phyloP scores from a whole-genome alignment of 2,797 vertebrate genomes.

The Tenualosa ilisha region DNA sequence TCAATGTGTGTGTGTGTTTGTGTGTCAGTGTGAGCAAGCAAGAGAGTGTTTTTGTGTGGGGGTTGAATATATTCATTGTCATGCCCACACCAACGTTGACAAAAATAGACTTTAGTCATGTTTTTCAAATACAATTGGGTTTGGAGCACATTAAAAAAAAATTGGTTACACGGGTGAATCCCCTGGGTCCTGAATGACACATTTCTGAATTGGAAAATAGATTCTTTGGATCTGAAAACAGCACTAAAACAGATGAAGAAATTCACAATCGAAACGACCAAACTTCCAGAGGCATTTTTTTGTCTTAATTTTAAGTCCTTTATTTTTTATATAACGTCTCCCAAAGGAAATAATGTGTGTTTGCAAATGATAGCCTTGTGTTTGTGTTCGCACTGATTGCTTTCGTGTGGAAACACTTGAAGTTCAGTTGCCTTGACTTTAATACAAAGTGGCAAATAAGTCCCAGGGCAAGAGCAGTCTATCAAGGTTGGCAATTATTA shows the following conservation, averaged over 20 bases:
- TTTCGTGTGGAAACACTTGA: not conserved
- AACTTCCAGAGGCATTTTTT: too few species aligned
- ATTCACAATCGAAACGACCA: too few species aligned
- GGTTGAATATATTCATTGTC: conserved; percentile 17
- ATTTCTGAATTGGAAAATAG: not conserved
- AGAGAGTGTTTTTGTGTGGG: conserved; percentile 5
- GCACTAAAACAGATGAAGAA: not conserved
- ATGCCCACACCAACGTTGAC: not conserved
- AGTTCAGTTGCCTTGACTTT: not conserved
- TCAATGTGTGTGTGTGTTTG: conserved; percentile 24
- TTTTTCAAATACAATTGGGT: conserved; percentile 8
- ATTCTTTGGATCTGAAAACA: not conserved
- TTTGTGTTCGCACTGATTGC: not conserved
- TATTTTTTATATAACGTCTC: not conserved
- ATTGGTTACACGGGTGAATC: not conserved
- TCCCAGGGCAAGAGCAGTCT: not conserved
- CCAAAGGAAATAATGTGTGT: not conserved
- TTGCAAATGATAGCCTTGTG: not conserved
- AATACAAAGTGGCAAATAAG: conserved; percentile 2
- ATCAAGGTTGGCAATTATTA: conserved; percentile 8
- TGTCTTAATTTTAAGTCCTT: too few species aligned
- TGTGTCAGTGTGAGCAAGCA: conserved; percentile 21
- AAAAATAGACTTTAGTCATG: not conserved
- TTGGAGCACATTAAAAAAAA: not conserved
- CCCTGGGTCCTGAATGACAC: not conserved